These are phyloP conservation scores for Cyprinodon variegatus DNA, from an alignment of 2,113 vertebrate species.

Conservation along the genomic window DNA sequence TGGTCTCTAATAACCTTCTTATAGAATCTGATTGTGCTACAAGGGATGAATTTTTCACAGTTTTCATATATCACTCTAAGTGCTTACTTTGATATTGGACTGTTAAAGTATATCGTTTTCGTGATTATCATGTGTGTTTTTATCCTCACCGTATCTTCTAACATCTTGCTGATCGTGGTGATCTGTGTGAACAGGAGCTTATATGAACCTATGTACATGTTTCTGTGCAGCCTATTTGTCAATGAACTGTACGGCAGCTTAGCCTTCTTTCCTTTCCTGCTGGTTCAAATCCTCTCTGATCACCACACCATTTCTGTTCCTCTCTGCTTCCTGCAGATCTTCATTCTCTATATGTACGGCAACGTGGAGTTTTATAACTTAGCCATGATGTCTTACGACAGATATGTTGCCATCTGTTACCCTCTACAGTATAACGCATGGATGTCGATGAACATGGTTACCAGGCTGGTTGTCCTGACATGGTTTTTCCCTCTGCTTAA, in stretches of 20 bases:
- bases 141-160: neutral
- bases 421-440: conserved; percentile 29
- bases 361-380: neutral
- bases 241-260: conserved; percentile 1
- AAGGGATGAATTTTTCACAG: neutral
- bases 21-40: neutral
- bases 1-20: conserved; percentile 13
- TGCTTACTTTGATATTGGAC: conserved; percentile 15
- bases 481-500: conserved; percentile 44
- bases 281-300: conserved; percentile 1
- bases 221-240: conserved; percentile 4
- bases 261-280: neutral
- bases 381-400: neutral
- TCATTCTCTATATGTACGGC: neutral
- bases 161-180: neutral
- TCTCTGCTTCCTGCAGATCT: neutral
- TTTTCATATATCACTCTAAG: neutral
- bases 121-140: conserved; percentile 4
- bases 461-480: neutral
- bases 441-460: neutral
- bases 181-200: neutral
- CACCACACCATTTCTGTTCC: neutral
- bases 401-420: neutral
- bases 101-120: neutral
- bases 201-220: neutral